A percentile compares a stretch with the other conserved stretches of the same genome.
These are phyloP conservation scores for Cottus gobio DNA, from an alignment of 2,113 vertebrate genomes.

Conservation along the genomic window DNA sequence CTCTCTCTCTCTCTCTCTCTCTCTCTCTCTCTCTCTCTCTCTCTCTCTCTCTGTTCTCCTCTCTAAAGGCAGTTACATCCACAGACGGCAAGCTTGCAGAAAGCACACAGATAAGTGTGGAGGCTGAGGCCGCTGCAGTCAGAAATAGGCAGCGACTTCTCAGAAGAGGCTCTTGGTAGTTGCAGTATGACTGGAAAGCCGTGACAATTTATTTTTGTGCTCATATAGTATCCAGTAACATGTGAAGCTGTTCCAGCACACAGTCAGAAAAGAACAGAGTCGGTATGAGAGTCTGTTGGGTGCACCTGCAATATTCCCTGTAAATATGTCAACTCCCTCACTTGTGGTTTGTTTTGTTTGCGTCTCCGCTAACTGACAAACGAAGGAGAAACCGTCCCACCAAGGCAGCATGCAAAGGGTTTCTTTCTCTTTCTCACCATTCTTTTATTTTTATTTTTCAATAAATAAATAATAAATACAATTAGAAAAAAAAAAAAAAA, in stretches of 20 bases:
- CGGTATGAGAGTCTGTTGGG: not conserved
- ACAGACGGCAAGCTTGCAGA: conserved; percentile 62
- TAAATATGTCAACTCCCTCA: conserved; percentile 54
- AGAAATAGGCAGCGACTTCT: conserved; percentile 78
- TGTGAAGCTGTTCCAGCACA: conserved; percentile 28
- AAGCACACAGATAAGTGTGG: conserved; percentile 60
- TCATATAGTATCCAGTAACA: conserved; percentile 53
- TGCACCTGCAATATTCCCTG: conserved; percentile 49
- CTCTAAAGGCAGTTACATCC: conserved; percentile 65
- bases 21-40: conserved; percentile 14
- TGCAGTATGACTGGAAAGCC: conserved; percentile 75
- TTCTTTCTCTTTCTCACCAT: not conserved
- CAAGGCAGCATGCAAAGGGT: not conserved
- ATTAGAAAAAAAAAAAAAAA: too few relatives aligned
- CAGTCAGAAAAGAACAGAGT: conserved; percentile 18
- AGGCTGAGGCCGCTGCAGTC: conserved; percentile 72
- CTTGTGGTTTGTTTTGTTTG: conserved; percentile 59
- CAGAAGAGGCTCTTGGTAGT: conserved; percentile 72
- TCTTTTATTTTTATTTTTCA: not conserved
- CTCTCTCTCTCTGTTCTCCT: conserved; percentile 32
- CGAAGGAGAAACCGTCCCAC: conserved; percentile 13
- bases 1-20: conserved; percentile 24
- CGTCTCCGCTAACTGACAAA: conserved; percentile 43
- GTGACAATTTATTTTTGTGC: conserved; percentile 47
- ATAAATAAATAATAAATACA: too few relatives aligned